Evolutionary conservation across 2,888 invertebrate genomes (phyloP), one percentile per base, ranked within the genome.

Genomic region (Pterostichus niger): DNA sequence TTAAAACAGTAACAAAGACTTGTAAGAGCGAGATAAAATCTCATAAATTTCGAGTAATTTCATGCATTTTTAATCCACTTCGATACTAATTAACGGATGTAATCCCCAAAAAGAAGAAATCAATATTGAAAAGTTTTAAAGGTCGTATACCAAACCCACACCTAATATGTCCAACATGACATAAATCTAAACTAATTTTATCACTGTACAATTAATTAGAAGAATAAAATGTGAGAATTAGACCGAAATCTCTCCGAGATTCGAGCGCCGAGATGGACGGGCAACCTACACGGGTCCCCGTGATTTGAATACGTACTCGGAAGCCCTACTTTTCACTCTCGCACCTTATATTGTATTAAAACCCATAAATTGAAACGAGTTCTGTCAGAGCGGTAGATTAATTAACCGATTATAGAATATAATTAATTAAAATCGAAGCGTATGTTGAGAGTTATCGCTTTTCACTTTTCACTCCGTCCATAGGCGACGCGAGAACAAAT

Each of bases 181-280:
- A 82, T 82, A 82, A 82, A 82, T 82, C 61, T 82, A 59, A 82
- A 82, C 82, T 75, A 82, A 82, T 82, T 82, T 82, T 73, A 75
- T 82, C 82, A 44, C 75, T 75, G 82, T 82, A 75, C 82, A 75
- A 82, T 82, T 82, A 82, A 82, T 82, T 82, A 82, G 56, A 61
- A 11, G 80, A 82, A 61, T 71, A 46, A 82, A 82, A 82, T 82
- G 82, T 75, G 64, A 52, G 80, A 80, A 64, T 80, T 78, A 59
- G 40, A 56, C 35, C 9, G 46, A 73, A 73, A 73, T 73, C 24
- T 64, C 24, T 35, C 17, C 33, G 68, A 64, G 68, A 75, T 31
- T 75, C 17, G 54, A 75, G 13, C 46, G 59, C 40, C 56, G 44
- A 24, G 24, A 54, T n/a, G 31, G 15, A 46, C 59, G 56, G 61